phyloP scores from a whole-genome alignment of 2,113 vertebrate genomes.

The Ivindomyrus marchei region DNA sequence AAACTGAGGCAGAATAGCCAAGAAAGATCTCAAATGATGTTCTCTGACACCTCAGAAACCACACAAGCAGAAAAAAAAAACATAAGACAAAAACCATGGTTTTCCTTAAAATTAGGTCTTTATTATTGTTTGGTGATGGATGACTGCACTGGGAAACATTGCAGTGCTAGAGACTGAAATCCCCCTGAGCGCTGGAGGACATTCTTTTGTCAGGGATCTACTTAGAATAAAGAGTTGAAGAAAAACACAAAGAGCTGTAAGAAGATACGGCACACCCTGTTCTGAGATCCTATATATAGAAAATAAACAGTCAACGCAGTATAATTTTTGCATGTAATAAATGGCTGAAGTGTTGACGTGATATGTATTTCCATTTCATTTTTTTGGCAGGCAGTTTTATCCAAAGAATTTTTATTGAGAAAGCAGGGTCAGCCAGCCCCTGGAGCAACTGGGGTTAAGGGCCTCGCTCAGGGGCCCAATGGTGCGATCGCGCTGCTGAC shows the following conservation, averaged over 20 bases:
- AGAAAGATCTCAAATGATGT: neutral
- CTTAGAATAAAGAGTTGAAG: neutral
- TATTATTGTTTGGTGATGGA: slow-evolving; percentile 5
- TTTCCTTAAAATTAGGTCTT: neutral
- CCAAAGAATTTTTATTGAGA: neutral
- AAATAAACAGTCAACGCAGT: neutral
- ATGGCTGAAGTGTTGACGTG: neutral
- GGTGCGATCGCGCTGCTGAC: neutral
- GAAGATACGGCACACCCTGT: neutral
- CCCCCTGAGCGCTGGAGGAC: neutral
- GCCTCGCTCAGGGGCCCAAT: neutral
- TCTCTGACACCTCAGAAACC: neutral
- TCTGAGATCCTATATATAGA: neutral
- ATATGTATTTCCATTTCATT: neutral
- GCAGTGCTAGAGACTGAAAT: neutral
- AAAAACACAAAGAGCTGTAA: neutral
- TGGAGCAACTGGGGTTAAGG: neutral
- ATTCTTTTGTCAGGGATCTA: neutral
- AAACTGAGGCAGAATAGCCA: neutral
- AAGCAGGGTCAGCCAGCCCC: neutral
- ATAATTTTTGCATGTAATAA: neutral
- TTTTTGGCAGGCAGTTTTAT: neutral
- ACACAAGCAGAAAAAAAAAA: neutral
- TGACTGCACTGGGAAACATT: neutral
- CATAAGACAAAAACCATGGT: neutral